These are phyloP conservation scores for Caenorhabditis remanei DNA, from an alignment of 1,140 invertebrate species.

Conservation along the genomic window DNA sequence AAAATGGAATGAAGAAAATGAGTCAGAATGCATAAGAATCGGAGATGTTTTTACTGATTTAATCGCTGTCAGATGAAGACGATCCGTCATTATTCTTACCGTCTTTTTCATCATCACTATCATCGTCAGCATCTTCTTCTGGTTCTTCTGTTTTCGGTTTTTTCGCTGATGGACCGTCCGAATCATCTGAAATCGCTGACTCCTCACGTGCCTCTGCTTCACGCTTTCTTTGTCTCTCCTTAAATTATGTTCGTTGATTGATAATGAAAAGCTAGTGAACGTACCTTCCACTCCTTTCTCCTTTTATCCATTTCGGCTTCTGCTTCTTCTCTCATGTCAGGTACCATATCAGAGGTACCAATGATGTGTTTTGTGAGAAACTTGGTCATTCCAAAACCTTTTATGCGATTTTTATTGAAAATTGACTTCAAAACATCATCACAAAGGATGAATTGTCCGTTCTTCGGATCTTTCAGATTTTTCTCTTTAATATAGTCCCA, in stretches of 20 bases:
- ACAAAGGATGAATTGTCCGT: constrained; percentile 9
- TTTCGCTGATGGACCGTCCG: neutral
- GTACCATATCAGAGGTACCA: constrained; percentile 1
- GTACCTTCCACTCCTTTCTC: constrained; percentile 30
- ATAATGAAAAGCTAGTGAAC: neutral
- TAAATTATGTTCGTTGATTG: neutral
- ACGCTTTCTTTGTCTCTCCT: constrained; percentile 4
- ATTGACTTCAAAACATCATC: neutral
- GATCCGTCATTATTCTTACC: neutral
- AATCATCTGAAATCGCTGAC: neutral
- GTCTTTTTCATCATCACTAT: neutral
- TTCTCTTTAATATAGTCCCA: constrained; percentile 35
- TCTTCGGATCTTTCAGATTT: constrained; percentile 31
- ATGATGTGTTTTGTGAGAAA: constrained; percentile 49
- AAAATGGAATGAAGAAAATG: constrained; percentile 12
- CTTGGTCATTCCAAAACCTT: constrained; percentile 37
- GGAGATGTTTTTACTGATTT: neutral
- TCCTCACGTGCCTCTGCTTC: neutral
- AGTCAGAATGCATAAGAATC: neutral
- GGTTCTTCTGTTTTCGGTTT: neutral
- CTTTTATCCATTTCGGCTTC: constrained; percentile 27
- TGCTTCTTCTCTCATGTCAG: constrained; percentile 16
- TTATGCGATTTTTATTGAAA: neutral
- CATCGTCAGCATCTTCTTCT: neutral
- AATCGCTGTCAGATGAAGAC: constrained; percentile 11